phyloP scores from a whole-genome alignment of 2,113 vertebrate species.

The Anarhynchus alexandrinus region DNA sequence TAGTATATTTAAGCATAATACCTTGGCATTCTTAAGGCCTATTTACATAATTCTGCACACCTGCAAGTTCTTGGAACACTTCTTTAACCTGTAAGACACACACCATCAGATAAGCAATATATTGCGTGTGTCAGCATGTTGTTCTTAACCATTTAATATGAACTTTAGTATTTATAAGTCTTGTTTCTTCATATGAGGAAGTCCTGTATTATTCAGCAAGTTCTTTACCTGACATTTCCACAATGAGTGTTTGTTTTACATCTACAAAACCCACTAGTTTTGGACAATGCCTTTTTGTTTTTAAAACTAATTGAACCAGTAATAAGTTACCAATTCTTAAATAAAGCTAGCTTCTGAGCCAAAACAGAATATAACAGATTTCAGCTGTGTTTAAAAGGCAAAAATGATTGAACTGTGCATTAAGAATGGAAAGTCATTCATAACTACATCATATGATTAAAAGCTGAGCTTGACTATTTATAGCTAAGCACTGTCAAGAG shows the following conservation, averaged over 20 bases:
- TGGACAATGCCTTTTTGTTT: neutral
- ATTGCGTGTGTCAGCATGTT: neutral
- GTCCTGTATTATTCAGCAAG: neutral
- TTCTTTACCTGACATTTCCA: neutral
- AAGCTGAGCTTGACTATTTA: conserved; percentile 14
- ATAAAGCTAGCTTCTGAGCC: neutral
- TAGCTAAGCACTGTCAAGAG: neutral
- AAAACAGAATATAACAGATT: neutral
- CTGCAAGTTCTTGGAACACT: neutral
- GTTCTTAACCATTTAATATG: neutral
- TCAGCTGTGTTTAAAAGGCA: neutral
- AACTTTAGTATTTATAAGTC: neutral
- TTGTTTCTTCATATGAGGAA: neutral
- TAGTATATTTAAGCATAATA: neutral
- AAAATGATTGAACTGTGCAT: neutral
- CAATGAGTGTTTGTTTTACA: neutral
- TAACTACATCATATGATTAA: neutral
- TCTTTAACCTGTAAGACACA: neutral
- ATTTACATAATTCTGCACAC: neutral
- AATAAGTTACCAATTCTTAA: neutral
- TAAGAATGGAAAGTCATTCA: neutral
- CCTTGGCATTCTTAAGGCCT: neutral
- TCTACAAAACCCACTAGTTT: neutral
- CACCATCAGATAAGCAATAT: neutral
- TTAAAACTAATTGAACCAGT: neutral